Conservation (phyloP, 2,113 vertebrate genomes). For the Petroica traversi region DNA sequence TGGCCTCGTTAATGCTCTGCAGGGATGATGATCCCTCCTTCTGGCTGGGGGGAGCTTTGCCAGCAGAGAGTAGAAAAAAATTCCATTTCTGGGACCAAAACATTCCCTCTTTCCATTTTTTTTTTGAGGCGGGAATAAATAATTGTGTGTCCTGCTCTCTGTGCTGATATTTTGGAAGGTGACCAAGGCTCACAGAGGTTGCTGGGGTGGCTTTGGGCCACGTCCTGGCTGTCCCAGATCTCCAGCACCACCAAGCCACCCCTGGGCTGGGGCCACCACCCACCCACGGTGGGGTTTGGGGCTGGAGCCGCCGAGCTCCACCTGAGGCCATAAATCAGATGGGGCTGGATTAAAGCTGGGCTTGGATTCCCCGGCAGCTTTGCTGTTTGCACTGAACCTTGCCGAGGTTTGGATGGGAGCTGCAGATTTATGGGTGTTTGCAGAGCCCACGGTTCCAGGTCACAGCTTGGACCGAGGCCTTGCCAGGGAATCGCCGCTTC, state of each 20-base stretch:
- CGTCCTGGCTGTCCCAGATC: background rate
- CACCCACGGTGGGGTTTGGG: background rate
- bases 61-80: background rate
- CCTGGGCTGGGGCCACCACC: background rate
- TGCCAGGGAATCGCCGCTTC: background rate
- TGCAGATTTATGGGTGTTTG: slow-evolving; percentile 58
- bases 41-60: background rate
- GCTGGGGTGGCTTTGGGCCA: background rate
- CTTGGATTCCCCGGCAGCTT: slow-evolving; percentile 23
- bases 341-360: background rate
- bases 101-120: background rate
- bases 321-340: slow-evolving; percentile 48
- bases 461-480: slow-evolving; percentile 20
- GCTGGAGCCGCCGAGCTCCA: background rate
- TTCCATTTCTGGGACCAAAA: background rate
- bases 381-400: slow-evolving; percentile 54
- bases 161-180: background rate
- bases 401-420: slow-evolving; percentile 42
- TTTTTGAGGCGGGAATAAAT: background rate
- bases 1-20: background rate
- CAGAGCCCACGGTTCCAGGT: slow-evolving; percentile 57
- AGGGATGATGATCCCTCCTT: background rate
- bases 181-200: background rate
- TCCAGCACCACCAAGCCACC: background rate
- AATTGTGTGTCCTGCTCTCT: background rate